A percentile compares a stretch with the other conserved stretches of the same genome.
Conservation (phyloP, 2,888 invertebrate genomes). For the Pimpla rufipes region DNA sequence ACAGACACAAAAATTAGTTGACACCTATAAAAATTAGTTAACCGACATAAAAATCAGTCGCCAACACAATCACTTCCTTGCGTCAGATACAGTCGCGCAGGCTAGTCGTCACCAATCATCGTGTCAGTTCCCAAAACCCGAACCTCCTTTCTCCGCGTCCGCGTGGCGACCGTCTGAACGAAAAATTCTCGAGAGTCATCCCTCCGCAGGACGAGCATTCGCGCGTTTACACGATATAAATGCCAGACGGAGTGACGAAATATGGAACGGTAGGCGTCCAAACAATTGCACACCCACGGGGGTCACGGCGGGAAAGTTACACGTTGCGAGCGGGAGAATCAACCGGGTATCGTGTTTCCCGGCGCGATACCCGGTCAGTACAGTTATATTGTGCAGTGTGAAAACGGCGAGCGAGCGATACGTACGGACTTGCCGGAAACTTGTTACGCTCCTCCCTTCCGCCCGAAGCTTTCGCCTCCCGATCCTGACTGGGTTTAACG, state of each 20-base stretch:
- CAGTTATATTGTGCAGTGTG: neutral
- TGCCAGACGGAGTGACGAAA: neutral
- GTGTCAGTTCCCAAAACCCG: too few relatives aligned
- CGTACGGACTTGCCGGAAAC: neutral
- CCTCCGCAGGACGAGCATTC: neutral
- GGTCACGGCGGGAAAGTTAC: neutral
- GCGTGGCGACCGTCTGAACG: too few relatives aligned
- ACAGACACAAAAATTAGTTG: too few relatives aligned
- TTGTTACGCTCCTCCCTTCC: neutral
- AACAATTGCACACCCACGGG: neutral
- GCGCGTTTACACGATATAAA: neutral
- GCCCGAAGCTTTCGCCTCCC: neutral
- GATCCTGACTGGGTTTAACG: neutral
- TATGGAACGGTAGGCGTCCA: neutral
- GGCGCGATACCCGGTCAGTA: too few relatives aligned
- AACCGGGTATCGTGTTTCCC: constrained; percentile 14
- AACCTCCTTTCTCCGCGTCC: too few relatives aligned
- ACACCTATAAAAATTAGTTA: too few relatives aligned
- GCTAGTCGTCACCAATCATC: too few relatives aligned
- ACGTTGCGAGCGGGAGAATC: constrained; percentile 2
- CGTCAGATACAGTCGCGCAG: too few relatives aligned
- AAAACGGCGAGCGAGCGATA: constrained; percentile 37
- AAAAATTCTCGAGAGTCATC: neutral
- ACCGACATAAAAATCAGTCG: too few relatives aligned
- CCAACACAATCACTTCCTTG: too few relatives aligned